Conservation (phyloP, 2,113 vertebrate genomes). For the Oreamnos americanus region DNA sequence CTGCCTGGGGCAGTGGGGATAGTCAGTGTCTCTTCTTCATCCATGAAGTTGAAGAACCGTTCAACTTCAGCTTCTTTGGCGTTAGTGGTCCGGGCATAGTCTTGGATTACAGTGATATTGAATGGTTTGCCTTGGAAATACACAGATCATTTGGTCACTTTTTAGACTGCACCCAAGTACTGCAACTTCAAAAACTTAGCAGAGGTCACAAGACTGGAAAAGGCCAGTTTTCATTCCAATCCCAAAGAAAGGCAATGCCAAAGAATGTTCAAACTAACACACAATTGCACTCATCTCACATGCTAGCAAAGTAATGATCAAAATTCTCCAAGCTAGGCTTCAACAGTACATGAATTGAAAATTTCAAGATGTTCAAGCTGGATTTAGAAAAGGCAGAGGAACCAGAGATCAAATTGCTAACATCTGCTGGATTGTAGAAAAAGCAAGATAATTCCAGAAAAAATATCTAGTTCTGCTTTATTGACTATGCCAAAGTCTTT, state of each 20-base stretch:
- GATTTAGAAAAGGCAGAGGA: neutral
- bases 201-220: neutral
- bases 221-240: neutral
- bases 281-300: neutral
- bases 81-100: neutral
- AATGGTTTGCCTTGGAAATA: neutral
- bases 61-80: neutral
- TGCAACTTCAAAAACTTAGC: neutral
- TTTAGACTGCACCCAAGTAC: neutral
- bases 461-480: neutral
- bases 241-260: neutral
- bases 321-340: neutral
- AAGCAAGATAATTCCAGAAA: neutral
- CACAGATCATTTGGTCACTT: neutral
- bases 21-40: neutral
- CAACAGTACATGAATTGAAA: neutral
- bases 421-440: neutral
- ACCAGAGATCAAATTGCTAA: neutral
- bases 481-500: neutral
- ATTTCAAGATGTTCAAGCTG: neutral
- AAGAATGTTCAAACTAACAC: neutral
- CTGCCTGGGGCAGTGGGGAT: neutral
- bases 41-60: neutral
- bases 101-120: neutral
- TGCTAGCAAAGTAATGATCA: neutral